These are phyloP conservation scores for Labia minor DNA, from an alignment of 2,888 invertebrate species.

Conservation along the genomic window DNA sequence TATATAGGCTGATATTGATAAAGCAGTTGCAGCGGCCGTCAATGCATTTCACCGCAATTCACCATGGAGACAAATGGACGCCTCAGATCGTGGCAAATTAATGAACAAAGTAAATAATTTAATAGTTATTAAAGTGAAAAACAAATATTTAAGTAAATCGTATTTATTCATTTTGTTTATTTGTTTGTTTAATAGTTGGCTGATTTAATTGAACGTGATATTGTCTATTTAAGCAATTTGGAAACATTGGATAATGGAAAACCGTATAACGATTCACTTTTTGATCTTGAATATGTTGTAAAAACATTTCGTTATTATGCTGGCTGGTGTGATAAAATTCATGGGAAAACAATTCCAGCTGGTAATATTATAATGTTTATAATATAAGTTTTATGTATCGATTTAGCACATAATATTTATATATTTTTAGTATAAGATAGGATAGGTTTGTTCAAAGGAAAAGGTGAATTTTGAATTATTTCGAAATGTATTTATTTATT, in stretches of 20 bases:
- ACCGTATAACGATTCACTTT: constrained; percentile 46
- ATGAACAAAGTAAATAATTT: constrained; percentile 36
- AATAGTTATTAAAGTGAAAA: too few relatives aligned
- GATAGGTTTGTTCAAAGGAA: too few relatives aligned
- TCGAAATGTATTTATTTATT: too few relatives aligned
- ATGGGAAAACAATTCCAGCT: constrained; percentile 70
- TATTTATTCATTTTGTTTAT: too few relatives aligned
- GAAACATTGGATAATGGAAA: constrained; percentile 95
- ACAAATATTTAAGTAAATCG: too few relatives aligned
- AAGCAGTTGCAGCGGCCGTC: constrained; percentile 40
- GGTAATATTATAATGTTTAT: too few relatives aligned
- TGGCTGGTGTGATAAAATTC: constrained; percentile 78
- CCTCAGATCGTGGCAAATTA: constrained; percentile 43
- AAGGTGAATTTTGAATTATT: too few relatives aligned
- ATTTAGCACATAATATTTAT: too few relatives aligned
- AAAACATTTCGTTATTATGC: constrained; percentile 52
- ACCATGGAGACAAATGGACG: constrained; percentile 47
- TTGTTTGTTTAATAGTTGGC: constrained; percentile 54
- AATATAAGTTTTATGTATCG: too few relatives aligned
- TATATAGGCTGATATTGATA: constrained; percentile 40
- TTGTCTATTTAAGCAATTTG: constrained; percentile 68
- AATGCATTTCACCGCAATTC: constrained; percentile 44
- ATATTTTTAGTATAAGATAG: too few relatives aligned
- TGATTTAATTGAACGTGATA: constrained; percentile 71
- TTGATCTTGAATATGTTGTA: constrained; percentile 21